phyloP scores from a whole-genome alignment of 2,888 invertebrate genomes.

The Tachina lurida region DNA sequence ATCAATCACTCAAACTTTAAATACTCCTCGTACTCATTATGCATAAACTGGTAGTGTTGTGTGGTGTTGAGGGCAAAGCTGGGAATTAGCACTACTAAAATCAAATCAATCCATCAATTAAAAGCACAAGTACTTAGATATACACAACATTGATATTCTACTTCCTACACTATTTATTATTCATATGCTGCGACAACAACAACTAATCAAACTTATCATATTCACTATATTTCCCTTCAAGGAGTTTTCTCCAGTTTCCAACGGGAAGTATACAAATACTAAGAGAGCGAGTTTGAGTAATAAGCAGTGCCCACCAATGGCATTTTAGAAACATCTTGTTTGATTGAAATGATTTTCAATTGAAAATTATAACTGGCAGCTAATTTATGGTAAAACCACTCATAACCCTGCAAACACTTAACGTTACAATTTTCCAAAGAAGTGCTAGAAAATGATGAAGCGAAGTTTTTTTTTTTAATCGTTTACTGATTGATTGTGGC shows the following conservation, averaged over 20 bases:
- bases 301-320: constrained; percentile 6
- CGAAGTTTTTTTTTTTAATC: background rate
- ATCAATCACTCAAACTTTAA: background rate
- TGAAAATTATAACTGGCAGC: constrained; percentile 52
- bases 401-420: constrained; percentile 14
- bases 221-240: background rate
- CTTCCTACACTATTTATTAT: constrained; percentile 10
- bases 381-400: constrained; percentile 50
- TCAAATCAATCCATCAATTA: constrained; percentile 30
- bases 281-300: background rate
- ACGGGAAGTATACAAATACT: background rate
- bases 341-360: constrained; percentile 66
- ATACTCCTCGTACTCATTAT: background rate
- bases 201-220: constrained; percentile 4
- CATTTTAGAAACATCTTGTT: constrained; percentile 53
- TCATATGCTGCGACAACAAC: constrained; percentile 13
- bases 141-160: background rate
- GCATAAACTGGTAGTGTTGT: background rate
- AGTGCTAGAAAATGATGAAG: constrained; percentile 30
- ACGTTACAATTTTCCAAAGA: constrained; percentile 1
- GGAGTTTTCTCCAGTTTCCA: background rate
- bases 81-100: constrained; percentile 26
- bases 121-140: constrained; percentile 1
- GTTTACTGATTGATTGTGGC: background rate
- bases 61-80: background rate